Conservation (phyloP, 2,888 invertebrate species). For the Girardia tigrina region DNA sequence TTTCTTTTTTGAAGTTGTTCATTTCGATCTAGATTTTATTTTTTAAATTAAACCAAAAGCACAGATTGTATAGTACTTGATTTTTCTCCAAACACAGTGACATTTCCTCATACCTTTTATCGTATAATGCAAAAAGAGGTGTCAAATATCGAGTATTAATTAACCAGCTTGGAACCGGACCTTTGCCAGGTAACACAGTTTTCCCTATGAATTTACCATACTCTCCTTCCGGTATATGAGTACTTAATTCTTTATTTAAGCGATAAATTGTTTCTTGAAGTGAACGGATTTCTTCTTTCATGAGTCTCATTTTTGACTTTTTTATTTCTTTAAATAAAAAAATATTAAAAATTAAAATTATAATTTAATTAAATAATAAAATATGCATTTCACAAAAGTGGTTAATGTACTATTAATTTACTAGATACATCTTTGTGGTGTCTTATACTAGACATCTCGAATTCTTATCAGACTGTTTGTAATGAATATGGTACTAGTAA, state of each 20-base stretch:
- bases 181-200: conserved; percentile 41
- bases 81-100: conserved; percentile 37
- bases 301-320: too few relatives aligned
- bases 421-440: too few relatives aligned
- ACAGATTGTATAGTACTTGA: conserved; percentile 1
- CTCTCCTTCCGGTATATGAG: neutral
- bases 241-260: conserved; percentile 26
- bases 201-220: neutral
- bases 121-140: conserved; percentile 48
- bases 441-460: too few relatives aligned
- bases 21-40: neutral
- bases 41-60: neutral
- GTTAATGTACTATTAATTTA: too few relatives aligned
- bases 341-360: too few relatives aligned
- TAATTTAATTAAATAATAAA: too few relatives aligned
- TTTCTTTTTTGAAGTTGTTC: neutral
- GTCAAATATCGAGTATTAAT: conserved; percentile 44
- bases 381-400: too few relatives aligned
- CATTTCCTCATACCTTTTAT: conserved; percentile 45
- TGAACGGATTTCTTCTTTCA: conserved; percentile 17
- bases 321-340: too few relatives aligned
- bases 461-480: too few relatives aligned
- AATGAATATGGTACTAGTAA: too few relatives aligned
- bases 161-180: conserved; percentile 49
- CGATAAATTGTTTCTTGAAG: conserved; percentile 32